These are phyloP conservation scores for Chrysogorgia sp. DNA, from an alignment of 92 coral and sea anemone genomes.

Conservation along the genomic window DNA sequence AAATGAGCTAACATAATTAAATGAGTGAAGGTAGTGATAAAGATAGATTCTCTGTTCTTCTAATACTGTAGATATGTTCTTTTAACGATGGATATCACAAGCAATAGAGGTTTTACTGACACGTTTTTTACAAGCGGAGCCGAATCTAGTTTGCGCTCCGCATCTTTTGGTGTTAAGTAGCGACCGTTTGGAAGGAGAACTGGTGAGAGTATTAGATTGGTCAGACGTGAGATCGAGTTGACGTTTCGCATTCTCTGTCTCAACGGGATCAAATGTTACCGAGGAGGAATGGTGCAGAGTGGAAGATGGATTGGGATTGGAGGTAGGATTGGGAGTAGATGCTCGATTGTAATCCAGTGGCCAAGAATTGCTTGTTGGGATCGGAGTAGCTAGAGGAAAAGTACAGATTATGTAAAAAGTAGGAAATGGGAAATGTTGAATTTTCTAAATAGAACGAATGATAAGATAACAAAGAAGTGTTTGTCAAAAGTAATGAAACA, in stretches of 20 bases:
- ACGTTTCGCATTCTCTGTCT: constrained; percentile 46
- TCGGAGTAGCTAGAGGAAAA: neutral
- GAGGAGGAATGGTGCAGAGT: constrained; percentile 14
- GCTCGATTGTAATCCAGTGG: constrained; percentile 21
- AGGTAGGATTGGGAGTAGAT: constrained; percentile 30
- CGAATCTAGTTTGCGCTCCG: constrained; percentile 76
- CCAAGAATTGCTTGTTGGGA: constrained; percentile 11
- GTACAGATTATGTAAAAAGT: neutral
- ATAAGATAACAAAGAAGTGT: no score
- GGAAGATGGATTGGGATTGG: neutral
- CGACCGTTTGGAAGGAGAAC: constrained; percentile 56
- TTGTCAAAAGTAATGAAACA: no score
- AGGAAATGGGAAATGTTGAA: neutral
- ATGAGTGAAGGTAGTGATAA: no score
- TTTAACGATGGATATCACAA: constrained; percentile 65
- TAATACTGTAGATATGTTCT: neutral
- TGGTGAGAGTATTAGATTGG: constrained; percentile 62
- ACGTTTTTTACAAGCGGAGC: constrained; percentile 75
- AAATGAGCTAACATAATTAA: neutral
- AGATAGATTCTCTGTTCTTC: no score
- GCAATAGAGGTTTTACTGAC: constrained; percentile 67
- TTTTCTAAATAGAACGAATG: neutral
- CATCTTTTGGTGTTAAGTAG: constrained; percentile 56
- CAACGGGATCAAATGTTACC: constrained; percentile 22
- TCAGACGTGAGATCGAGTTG: constrained; percentile 64